phyloP scores from a whole-genome alignment of 2,113 vertebrate genomes.

The Heloderma charlesbogerti region DNA sequence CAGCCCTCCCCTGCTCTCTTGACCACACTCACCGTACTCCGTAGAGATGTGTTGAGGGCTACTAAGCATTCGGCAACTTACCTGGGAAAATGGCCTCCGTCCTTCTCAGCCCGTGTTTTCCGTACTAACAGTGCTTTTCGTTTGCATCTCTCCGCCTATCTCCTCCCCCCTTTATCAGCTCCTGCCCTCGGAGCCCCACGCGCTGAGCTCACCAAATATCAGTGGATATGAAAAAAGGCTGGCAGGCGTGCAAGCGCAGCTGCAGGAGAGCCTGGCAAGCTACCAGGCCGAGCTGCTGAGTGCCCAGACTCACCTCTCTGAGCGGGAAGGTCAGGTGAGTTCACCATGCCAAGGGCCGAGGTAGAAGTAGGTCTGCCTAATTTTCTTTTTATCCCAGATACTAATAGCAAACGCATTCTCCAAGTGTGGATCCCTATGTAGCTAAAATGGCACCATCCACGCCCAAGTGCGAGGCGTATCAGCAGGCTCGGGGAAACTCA shows the following conservation, averaged over 20 bases:
- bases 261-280: conserved; percentile 26
- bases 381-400: background rate
- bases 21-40: background rate
- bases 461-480: background rate
- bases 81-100: background rate
- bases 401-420: background rate
- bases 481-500: background rate
- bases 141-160: background rate
- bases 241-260: conserved; percentile 52
- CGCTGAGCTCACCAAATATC: conserved; percentile 32
- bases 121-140: background rate
- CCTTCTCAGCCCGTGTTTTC: background rate
- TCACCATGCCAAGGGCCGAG: too few species aligned
- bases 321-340: conserved; percentile 86
- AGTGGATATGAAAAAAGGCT: conserved; percentile 55
- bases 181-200: conserved; percentile 71
- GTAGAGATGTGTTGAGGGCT: too few species aligned
- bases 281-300: conserved; percentile 68
- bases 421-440: background rate
- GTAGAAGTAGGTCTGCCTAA: background rate
- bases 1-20: background rate
- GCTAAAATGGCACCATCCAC: background rate
- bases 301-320: conserved; percentile 74
- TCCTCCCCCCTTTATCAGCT: conserved; percentile 52
- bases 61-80: background rate